Evolutionary conservation across 2,797 vertebrate species (phyloP).

Genomic region (Lacerta agilis): DNA sequence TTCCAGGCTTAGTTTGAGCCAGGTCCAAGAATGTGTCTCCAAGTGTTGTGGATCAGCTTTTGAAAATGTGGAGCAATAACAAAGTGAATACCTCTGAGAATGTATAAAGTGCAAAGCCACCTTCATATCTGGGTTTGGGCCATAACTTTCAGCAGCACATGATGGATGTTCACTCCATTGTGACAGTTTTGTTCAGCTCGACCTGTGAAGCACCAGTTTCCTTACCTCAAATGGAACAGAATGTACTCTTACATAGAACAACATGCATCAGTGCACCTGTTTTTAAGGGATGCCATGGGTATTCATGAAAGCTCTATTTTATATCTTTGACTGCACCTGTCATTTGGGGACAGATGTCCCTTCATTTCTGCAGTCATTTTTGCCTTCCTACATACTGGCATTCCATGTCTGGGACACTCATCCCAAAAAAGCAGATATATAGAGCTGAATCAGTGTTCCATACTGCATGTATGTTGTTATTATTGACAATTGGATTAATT

Average conservation of each 20-base stretch:
- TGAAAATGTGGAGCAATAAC: not conserved
- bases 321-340: not conserved
- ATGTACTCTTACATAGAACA: not conserved
- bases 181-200: not conserved
- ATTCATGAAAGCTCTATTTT: not conserved
- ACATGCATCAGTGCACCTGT: too few relatives aligned
- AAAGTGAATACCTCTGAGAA: conserved; percentile 19
- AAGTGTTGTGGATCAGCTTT: not conserved
- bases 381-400: not conserved
- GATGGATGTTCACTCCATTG: not conserved
- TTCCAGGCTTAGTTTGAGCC: not conserved
- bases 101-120: not conserved
- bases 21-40: conserved; percentile 5
- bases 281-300: not conserved
- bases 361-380: not conserved
- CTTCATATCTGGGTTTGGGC: conserved; percentile 1
- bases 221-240: not conserved
- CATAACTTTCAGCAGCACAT: conserved; percentile 1
- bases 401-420: not conserved
- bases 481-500: not conserved
- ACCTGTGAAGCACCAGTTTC: not conserved
- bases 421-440: not conserved
- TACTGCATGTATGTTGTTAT: too few relatives aligned
- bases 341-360: not conserved
- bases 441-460: not conserved